phyloP scores from a whole-genome alignment of 2,888 invertebrate species.

The Ophion ventricosus region DNA sequence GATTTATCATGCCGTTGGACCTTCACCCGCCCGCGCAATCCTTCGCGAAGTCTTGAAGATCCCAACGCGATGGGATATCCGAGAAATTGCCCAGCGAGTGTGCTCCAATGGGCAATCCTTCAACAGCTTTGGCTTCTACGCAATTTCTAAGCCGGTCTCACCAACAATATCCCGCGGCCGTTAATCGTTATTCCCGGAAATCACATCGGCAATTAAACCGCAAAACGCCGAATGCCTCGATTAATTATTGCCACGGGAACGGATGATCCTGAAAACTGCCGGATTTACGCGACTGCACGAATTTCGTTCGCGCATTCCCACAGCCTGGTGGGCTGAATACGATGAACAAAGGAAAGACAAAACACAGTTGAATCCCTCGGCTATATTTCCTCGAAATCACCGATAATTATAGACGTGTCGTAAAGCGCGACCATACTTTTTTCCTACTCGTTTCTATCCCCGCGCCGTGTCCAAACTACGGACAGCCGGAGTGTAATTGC shows the following conservation, averaged over 20 bases:
- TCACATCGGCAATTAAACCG: constrained; percentile 58
- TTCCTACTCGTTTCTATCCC: constrained; percentile 46
- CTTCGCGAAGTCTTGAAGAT: constrained; percentile 17
- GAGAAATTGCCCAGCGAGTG: constrained; percentile 18
- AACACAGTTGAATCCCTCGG: constrained; percentile 54
- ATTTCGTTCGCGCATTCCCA: constrained; percentile 30
- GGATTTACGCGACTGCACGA: constrained; percentile 61
- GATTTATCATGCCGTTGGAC: constrained; percentile 62
- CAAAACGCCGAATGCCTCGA: constrained; percentile 54
- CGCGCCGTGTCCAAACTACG: constrained; percentile 22
- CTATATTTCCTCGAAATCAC: constrained; percentile 68
- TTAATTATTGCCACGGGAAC: constrained; percentile 53
- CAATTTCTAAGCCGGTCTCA: constrained; percentile 46
- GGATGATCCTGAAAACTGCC: constrained; percentile 57
- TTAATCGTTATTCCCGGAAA: constrained; percentile 61
- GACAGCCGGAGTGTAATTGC: constrained; percentile 59
- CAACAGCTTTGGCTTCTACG: constrained; percentile 46
- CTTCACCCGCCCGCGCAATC: constrained; percentile 51
- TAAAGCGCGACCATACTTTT: constrained; percentile 59
- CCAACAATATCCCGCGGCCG: constrained; percentile 33
- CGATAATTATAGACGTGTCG: constrained; percentile 70
- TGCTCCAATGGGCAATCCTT: constrained; percentile 44
- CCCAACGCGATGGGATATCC: constrained; percentile 2
- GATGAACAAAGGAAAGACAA: constrained; percentile 64
- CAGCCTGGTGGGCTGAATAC: background rate